phyloP scores from a whole-genome alignment of 2,113 vertebrate genomes.

The Phocoena sinus region DNA sequence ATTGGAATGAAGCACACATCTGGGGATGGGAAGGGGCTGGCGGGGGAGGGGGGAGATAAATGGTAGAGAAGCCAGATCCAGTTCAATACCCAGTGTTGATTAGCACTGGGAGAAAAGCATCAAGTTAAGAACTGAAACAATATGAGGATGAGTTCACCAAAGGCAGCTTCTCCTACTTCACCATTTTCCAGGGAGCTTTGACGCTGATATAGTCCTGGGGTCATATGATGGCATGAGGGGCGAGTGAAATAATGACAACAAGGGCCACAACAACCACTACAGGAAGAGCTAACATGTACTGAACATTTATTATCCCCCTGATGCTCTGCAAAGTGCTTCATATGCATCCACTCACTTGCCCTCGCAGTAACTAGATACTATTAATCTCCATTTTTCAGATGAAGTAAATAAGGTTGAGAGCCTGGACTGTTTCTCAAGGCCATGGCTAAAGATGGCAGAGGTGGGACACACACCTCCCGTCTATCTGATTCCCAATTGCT shows the following conservation, averaged over 20 bases:
- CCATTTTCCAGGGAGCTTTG: background rate
- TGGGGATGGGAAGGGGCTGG: background rate
- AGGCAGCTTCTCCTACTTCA: background rate
- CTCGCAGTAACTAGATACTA: accelerated
- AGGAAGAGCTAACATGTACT: accelerated
- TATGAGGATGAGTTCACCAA: too few relatives aligned
- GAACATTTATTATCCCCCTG: background rate
- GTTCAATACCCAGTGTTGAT: background rate
- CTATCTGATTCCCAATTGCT: background rate
- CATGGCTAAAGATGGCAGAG: background rate
- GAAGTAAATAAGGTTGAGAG: background rate
- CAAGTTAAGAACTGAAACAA: too few relatives aligned
- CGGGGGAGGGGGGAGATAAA: background rate
- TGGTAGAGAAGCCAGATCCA: background rate
- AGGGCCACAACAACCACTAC: too few relatives aligned
- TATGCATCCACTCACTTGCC: background rate
- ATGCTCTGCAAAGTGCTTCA: background rate
- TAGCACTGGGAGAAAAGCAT: background rate
- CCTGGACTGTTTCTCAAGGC: background rate
- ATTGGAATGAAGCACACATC: background rate
- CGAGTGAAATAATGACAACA: background rate
- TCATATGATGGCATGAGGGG: background rate
- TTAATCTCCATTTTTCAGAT: background rate
- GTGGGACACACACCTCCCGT: background rate
- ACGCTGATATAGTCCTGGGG: background rate